Evolutionary conservation across 1,140 invertebrate genomes (phyloP).

Genomic region (Adelges cooleyi): DNA sequence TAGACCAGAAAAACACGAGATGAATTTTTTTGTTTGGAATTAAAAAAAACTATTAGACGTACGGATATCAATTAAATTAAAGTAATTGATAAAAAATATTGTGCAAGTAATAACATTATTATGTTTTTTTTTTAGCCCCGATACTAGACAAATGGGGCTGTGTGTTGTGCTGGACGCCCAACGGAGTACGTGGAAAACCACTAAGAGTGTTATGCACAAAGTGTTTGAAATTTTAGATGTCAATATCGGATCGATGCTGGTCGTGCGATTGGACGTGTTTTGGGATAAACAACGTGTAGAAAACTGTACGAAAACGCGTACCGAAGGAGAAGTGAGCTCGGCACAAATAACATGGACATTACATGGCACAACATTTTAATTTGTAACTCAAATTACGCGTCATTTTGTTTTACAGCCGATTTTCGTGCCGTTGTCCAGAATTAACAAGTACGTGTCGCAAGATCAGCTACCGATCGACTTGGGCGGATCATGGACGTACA

Average conservation of each 20-base stretch:
- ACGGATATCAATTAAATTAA: too few relatives aligned
- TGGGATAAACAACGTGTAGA: constrained; percentile 62
- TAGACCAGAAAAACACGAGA: too few relatives aligned
- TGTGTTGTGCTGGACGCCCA: constrained; percentile 53
- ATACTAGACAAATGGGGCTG: constrained; percentile 44
- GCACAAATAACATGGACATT: not conserved
- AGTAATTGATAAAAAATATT: too few relatives aligned
- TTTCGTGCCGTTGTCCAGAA: constrained; percentile 50
- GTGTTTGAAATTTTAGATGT: constrained; percentile 43
- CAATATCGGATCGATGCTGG: constrained; percentile 46
- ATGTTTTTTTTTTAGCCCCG: constrained; percentile 37
- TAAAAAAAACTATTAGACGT: too few relatives aligned
- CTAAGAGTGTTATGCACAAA: constrained; percentile 48
- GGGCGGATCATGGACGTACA: constrained; percentile 62
- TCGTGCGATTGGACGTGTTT: constrained; percentile 56
- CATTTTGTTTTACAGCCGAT: constrained; percentile 43
- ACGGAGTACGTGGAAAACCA: constrained; percentile 49
- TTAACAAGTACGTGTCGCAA: constrained; percentile 57
- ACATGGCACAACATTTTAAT: not conserved
- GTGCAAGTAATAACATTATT: too few relatives aligned
- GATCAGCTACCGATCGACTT: constrained; percentile 67
- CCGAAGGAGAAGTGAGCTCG: constrained; percentile 51
- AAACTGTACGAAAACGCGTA: constrained; percentile 52
- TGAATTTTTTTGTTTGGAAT: too few relatives aligned
- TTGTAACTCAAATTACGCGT: not conserved